phyloP scores from a whole-genome alignment of 2,888 invertebrate genomes.

The Galerucella calmariensis region DNA sequence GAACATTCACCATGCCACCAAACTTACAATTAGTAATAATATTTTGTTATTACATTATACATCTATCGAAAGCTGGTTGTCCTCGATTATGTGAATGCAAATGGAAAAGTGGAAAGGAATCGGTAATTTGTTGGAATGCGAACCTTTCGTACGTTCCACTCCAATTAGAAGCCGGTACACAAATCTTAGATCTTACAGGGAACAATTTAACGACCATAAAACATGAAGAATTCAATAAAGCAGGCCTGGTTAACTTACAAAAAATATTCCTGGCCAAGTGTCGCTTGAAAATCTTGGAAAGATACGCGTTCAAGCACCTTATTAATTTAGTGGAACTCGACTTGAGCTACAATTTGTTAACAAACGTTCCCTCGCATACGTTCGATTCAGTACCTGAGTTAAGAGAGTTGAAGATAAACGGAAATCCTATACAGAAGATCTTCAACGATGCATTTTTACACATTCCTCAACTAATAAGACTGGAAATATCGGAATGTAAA shows the following conservation, averaged over 20 bases:
- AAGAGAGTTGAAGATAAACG: slow-evolving; percentile 78
- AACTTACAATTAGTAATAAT: slow-evolving; percentile 50
- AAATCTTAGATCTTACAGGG: slow-evolving; percentile 81
- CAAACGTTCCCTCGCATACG: slow-evolving; percentile 76
- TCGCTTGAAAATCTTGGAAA: slow-evolving; percentile 75
- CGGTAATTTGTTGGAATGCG: slow-evolving; percentile 81
- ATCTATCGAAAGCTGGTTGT: slow-evolving; percentile 71
- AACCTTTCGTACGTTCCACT: slow-evolving; percentile 79
- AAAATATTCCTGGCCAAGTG: slow-evolving; percentile 81
- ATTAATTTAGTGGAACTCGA: slow-evolving; percentile 86
- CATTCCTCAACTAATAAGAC: slow-evolving; percentile 75
- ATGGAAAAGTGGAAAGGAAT: slow-evolving; percentile 89
- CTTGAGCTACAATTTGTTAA: slow-evolving; percentile 78
- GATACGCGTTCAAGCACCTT: slow-evolving; percentile 80
- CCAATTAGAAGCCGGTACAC: slow-evolving; percentile 81
- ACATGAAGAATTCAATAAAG: slow-evolving; percentile 79
- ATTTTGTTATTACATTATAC: slow-evolving; percentile 61
- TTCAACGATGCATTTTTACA: slow-evolving; percentile 75
- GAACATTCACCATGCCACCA: slow-evolving; percentile 44
- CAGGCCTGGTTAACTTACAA: slow-evolving; percentile 83
- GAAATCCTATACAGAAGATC: slow-evolving; percentile 79
- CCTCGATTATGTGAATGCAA: slow-evolving; percentile 86
- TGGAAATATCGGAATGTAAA: slow-evolving; percentile 80
- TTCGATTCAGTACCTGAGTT: slow-evolving; percentile 80
- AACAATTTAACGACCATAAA: slow-evolving; percentile 76